Base-by-base conservation (phyloP, 2,888 invertebrate species). In the Dryobota labecula region DNA sequence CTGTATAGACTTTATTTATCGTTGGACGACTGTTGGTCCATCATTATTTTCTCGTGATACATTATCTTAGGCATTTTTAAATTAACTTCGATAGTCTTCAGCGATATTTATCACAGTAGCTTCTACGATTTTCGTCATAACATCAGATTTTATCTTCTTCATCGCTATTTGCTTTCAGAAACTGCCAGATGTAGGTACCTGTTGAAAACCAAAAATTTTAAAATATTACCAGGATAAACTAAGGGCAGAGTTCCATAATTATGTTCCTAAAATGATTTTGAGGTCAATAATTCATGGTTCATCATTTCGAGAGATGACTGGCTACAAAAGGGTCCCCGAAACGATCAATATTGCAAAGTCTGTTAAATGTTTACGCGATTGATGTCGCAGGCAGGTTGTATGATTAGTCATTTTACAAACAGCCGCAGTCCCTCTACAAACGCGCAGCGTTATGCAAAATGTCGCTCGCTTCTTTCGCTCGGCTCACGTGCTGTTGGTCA, bases 151-250 rank as follows among this genome's bases (percentile, higher is more conserved):
- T 45, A 38, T 45, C 18, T 27, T 45, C 43, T 69, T 70, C 54
- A 51, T 27, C 27, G 27, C 38, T 9, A 13, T 13, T 67, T 7
- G 7, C 11, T 54, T 45, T 68, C 18, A n/a, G 33, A 54, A 45
- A 38, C 30, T 54, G 69, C 56, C 18, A 9, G 53, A 27, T 41
- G 38, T n/a, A n/a, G n/a, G n/a, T 18, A 38, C 70, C 70, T 70
- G 70, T 33, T 30, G 38, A 65, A 53, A 68, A 66, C 2, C 8
- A 18, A 54, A 18, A 27, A 20, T 13, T 20, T n/a, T 24, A 30
- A 43, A 24, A 24, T 0, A 5, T 56, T 2, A n/a, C 18, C 15
- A 33, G 7, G 9, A n/a, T 24, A 62, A 11, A 24, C 13, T 49
- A 49, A 24, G 13, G 13, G 13, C 24, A 36, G 36, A 36, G 36